Evolutionary conservation across 2,797 vertebrate species (phyloP).

Genomic region (Bradypodion ventrale): DNA sequence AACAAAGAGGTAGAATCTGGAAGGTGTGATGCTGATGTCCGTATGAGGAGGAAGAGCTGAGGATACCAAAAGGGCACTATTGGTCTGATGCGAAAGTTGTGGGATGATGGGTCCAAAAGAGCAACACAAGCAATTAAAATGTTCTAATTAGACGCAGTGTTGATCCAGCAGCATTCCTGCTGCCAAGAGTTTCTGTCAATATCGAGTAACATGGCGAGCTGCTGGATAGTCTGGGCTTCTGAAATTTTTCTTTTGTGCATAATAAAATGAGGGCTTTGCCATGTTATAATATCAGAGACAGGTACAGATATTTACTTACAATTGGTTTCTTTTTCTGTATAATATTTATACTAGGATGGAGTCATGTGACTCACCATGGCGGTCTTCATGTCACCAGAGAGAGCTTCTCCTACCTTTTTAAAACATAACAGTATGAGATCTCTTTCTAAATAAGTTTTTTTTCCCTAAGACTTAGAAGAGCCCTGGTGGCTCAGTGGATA

Average conservation of each 20-base stretch:
- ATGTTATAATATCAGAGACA: not conserved
- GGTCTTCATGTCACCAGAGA: no score
- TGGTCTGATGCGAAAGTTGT: fast-evolving
- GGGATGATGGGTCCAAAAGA: not conserved
- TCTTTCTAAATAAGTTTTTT: no score
- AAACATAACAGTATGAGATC: no score
- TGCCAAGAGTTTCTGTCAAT: constrained; percentile 5
- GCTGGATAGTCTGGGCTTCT: not conserved
- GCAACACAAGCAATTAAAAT: constrained; percentile 28
- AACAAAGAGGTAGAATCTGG: fast-evolving
- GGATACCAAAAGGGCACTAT: not conserved
- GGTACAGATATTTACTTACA: not conserved
- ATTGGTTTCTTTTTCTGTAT: no score
- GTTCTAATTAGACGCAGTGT: not conserved
- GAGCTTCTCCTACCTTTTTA: no score
- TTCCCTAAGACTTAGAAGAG: no score
- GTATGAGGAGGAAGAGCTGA: fast-evolving
- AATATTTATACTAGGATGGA: no score
- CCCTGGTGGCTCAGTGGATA: no score
- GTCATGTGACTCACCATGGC: no score
- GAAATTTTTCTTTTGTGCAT: not conserved
- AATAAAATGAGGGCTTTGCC: not conserved
- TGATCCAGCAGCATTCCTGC: constrained; percentile 15
- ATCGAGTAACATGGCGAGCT: fast-evolving
- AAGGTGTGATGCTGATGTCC: not conserved